Base-by-base conservation (phyloP, 1,140 invertebrate species). In the Drosophila neocordata region DNA sequence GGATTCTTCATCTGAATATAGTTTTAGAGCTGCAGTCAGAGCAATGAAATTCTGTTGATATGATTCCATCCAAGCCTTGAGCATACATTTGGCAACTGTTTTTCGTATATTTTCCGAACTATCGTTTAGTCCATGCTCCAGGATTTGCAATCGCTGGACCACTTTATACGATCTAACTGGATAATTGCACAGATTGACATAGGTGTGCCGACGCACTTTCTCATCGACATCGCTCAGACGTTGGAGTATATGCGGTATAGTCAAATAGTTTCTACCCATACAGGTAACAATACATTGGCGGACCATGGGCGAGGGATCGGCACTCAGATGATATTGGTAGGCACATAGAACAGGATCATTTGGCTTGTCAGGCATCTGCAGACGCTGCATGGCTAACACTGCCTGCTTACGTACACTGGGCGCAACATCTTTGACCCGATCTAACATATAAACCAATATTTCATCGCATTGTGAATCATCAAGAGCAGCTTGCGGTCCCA, bases 341-440 rank as follows among this genome's bases (percentile, higher is more conserved):
- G 96, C 94, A 87, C 95, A 94, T 4, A 97, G 95, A 0, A 98
- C 95, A 11, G 94, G 94, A 92, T 97, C 97, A 56, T 95, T 92
- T 12, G 94, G 93, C 80, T 96, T 94, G 22, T 93, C 92, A 0
- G 97, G 97, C 77, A 96, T 95, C 91, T 98, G 97, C 3, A 98
- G 92, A 38, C 96, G 93, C 18, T 95, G 94, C 13, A 98, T 92
- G n/a, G 96, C 96, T 27, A 94, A 84, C 0, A 97, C 95, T 12
- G 97, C 96, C 83, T 97, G 95, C 37, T 95, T 94, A 41, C 97
- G 92, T 0, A 97, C 95, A 68, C 94, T 93, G 4, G 95, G 93
- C 41, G 83, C 60, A 7, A 84, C 57, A 53, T 93, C 93, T 74
- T 93, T 91, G 4, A 96, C 92, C 35, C 95, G 88, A 24, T 95